Conservation (phyloP, 2,888 invertebrate species). For the Ichneumoninae sp. region DNA sequence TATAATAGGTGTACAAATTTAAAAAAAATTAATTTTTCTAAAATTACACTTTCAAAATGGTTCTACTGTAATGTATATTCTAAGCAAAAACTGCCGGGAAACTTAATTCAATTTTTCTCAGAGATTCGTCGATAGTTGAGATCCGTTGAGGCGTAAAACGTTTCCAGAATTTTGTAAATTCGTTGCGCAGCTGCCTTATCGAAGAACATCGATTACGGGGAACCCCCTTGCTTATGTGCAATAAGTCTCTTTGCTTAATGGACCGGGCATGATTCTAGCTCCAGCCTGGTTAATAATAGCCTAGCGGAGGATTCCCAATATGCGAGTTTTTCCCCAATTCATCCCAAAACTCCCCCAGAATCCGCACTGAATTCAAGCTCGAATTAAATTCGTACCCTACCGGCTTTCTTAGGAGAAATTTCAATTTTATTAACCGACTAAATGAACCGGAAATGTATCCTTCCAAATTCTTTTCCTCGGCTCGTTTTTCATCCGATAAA, state of each 20-base stretch:
- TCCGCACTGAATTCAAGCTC: background rate
- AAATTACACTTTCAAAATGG: too few species aligned
- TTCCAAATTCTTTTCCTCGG: background rate
- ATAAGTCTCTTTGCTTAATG: constrained; percentile 75
- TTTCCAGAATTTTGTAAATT: constrained; percentile 77
- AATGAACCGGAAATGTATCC: constrained; percentile 7
- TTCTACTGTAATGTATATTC: background rate
- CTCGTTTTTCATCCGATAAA: background rate
- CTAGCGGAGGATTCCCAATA: background rate
- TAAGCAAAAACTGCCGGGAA: background rate
- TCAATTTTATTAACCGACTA: background rate
- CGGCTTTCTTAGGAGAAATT: background rate
- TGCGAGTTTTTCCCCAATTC: constrained; percentile 20
- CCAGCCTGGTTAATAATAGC: constrained; percentile 58
- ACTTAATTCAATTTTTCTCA: background rate
- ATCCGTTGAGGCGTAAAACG: constrained; percentile 21
- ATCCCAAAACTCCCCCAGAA: background rate
- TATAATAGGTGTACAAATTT: too few species aligned
- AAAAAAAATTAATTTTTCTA: too few species aligned
- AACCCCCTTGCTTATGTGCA: constrained; percentile 29
- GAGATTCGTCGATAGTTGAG: background rate
- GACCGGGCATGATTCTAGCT: constrained; percentile 67
- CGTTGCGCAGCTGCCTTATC: constrained; percentile 48
- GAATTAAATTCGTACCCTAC: constrained; percentile 19
- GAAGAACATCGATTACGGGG: constrained; percentile 12